A percentile compares a stretch with the other conserved stretches of the same genome.
These are phyloP conservation scores for Corydoras maculifer DNA, from an alignment of 2,113 vertebrate genomes.

Conservation along the genomic window DNA sequence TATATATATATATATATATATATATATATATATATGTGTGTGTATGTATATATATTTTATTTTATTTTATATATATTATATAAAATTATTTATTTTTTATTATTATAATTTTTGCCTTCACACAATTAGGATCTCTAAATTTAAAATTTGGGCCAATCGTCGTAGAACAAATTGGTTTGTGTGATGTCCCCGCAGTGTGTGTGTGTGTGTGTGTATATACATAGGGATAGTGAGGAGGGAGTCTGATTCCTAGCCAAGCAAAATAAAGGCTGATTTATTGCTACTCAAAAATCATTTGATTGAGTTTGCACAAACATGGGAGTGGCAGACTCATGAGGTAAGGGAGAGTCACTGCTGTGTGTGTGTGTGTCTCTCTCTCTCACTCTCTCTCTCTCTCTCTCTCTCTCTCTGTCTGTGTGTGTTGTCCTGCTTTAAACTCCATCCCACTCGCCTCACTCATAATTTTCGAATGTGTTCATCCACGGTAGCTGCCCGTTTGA, in stretches of 20 bases:
- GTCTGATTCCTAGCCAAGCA: conserved; percentile 72
- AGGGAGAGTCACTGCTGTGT: conserved; percentile 32
- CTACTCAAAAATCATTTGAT: conserved; percentile 97
- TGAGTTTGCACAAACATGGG: conserved; percentile 80
- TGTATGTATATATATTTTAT: no score
- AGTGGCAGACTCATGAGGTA: conserved; percentile 50
- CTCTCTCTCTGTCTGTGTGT: neutral
- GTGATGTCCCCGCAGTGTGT: conserved; percentile 51
- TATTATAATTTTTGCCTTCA: conserved; percentile 49
- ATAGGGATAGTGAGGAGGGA: conserved; percentile 14
- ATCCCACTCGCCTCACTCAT: neutral
- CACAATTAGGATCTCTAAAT: no score
- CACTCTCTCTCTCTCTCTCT: no score
- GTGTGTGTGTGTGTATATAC: neutral
- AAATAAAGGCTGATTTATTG: conserved; percentile 90
- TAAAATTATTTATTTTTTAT: no score
- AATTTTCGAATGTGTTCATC: conserved; percentile 21
- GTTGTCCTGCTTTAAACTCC: conserved; percentile 12
- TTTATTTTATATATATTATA: no score
- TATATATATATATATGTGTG: no score
- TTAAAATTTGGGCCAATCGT: no score
- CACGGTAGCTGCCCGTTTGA: conserved; percentile 32
- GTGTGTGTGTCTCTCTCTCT: neutral
- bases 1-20: no score
- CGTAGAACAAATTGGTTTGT: no score